Percentiles rank a stretch among this genome's conserved stretches.
phyloP scores from a whole-genome alignment of 2,888 invertebrate species.

The Sicus ferrugineus region DNA sequence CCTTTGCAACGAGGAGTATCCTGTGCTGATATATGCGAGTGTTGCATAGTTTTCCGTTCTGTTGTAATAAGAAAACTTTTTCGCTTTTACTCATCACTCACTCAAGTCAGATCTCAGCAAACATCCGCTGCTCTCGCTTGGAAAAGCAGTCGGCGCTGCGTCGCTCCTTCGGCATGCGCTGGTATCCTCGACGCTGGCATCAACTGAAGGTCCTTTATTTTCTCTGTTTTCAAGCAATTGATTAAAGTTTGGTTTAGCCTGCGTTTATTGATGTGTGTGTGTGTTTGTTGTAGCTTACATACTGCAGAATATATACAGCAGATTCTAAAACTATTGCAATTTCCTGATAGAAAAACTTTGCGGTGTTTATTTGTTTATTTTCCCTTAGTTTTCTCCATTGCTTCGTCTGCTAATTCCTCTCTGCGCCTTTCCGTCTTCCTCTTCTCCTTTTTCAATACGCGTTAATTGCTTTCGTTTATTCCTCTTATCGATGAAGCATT shows the following conservation, averaged over 20 bases:
- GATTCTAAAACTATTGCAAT: conserved; percentile 19
- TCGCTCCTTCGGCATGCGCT: neutral
- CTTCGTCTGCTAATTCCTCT: neutral
- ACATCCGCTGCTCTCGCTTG: conserved; percentile 20
- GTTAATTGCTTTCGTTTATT: conserved; percentile 26
- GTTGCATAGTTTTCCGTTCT: conserved; percentile 2
- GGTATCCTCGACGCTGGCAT: too few relatives aligned
- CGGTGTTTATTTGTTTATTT: neutral
- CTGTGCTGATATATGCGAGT: neutral
- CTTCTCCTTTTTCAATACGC: neutral
- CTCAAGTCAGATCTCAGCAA: conserved; percentile 8
- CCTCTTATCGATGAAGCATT: neutral
- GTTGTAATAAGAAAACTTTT: conserved; percentile 31
- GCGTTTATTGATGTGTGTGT: neutral
- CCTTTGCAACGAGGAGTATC: neutral
- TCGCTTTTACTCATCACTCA: conserved; percentile 23
- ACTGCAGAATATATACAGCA: conserved; percentile 20
- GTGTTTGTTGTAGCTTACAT: too few relatives aligned
- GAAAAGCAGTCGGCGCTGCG: neutral
- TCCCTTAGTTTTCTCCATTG: neutral
- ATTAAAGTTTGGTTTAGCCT: conserved; percentile 16
- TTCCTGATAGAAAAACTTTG: conserved; percentile 26
- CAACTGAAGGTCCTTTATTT: neutral
- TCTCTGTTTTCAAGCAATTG: conserved; percentile 12
- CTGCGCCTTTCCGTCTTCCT: neutral